phyloP scores from a whole-genome alignment of 2,113 vertebrate genomes.

The Edolisoma coerulescens region DNA sequence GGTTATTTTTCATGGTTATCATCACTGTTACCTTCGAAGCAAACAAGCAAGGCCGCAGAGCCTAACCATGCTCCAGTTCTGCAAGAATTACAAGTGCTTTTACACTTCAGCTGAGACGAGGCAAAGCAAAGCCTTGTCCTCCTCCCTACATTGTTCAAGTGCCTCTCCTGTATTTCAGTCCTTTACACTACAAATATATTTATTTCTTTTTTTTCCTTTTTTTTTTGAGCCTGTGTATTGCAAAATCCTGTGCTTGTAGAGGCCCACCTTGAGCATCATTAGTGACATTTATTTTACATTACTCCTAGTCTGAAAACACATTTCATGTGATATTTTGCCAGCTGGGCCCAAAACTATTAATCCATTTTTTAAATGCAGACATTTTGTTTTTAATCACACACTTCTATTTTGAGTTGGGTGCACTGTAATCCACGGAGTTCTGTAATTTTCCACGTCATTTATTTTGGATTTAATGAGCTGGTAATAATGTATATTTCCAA shows the following conservation, averaged over 20 bases:
- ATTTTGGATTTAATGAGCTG: conserved; percentile 52
- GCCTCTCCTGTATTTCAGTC: background rate
- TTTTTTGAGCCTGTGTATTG: background rate
- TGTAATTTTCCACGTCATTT: conserved; percentile 60
- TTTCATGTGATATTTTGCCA: background rate
- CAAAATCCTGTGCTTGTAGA: background rate
- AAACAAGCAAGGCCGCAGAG: background rate
- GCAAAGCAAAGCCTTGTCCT: background rate
- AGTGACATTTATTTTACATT: background rate
- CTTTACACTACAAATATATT: background rate
- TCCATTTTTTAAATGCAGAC: conserved; percentile 17
- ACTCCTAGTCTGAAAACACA: background rate
- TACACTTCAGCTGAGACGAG: background rate
- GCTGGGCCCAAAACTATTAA: conserved; percentile 32
- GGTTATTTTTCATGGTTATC: background rate
- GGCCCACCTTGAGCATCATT: background rate
- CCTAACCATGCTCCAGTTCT: background rate
- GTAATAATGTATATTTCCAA: conserved; percentile 61
- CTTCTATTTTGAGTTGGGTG: conserved; percentile 56
- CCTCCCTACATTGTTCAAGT: background rate
- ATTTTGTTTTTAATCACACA: conserved; percentile 54
- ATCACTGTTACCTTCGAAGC: background rate
- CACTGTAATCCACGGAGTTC: conserved; percentile 56
- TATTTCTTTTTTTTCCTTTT: too few relatives aligned
- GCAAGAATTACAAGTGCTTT: background rate